Evolutionary conservation across 2,888 invertebrate genomes (phyloP), one percentile per base, ranked within the genome.

Genomic region (Spisula subtruncata): DNA sequence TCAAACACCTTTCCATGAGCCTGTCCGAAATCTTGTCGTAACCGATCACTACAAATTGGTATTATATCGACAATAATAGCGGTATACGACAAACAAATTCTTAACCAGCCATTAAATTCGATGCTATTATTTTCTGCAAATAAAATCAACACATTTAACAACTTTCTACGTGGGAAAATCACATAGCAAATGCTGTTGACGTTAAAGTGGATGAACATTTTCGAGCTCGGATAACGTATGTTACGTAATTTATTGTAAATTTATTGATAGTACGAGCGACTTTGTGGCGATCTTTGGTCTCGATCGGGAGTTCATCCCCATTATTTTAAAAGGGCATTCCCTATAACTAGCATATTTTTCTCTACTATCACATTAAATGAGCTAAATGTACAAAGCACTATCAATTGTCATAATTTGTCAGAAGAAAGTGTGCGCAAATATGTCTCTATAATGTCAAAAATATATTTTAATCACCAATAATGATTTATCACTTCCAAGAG

Each of bases 31-130:
- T 66, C 25, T 66, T 51, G 25, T 66, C 25, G 60, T 66, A 66
- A 66, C n/a, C 25, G 60, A 66, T 66, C 60, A 8, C 60, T 25
- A 66, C 56, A 66, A 66, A 66, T 66, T 66, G 60, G 60, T n/a
- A n/a, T 66, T 66, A 25, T n/a, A 66, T 66, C 60, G 60, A 66
- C 60, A 66, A 4, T 66, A 66, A 66, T 66, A 25, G 60, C 12
- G 25, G 60, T 66, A 25, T 66, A 66, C 60, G 25, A 25, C 60
- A 66, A n/a, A 25, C 25, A 66, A 66, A 66, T 25, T 66, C 60
- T 25, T 6, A 66, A 66, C 60, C 0, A 66, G 10, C 60, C 60
- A 66, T 66, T 25, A 66, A 66, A 66, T 25, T 2, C n/a, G 60
- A 25, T 25, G 60, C 10, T 66, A 5, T 66, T 66, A 66, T 66